phyloP scores from a whole-genome alignment of 2,888 invertebrate genomes.

The Prosapia bicincta region DNA sequence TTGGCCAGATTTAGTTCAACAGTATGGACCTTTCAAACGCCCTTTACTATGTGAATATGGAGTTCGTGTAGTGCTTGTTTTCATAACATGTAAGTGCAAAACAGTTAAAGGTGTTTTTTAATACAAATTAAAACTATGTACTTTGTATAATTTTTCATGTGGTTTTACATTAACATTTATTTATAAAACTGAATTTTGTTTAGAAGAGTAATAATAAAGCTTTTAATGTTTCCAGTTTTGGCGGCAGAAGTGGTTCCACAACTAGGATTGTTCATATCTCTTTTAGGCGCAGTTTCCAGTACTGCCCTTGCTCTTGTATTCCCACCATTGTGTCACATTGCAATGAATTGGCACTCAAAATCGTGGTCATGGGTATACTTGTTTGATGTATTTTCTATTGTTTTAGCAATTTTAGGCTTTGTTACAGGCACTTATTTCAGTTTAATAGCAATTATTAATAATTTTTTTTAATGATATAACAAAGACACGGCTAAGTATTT shows the following conservation, averaged over 20 bases:
- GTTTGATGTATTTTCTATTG: conserved; percentile 63
- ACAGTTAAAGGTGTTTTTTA: no score
- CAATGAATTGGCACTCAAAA: conserved; percentile 58
- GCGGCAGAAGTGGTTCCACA: conserved; percentile 84
- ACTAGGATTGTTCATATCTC: conserved; percentile 80
- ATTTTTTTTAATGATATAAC: background rate
- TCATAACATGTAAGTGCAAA: conserved; percentile 75
- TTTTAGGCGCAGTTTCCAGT: conserved; percentile 88
- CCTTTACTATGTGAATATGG: conserved; percentile 62
- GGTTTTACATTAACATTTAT: no score
- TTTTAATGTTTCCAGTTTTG: conserved; percentile 61
- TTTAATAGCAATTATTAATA: conserved; percentile 46
- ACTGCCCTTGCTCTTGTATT: conserved; percentile 83
- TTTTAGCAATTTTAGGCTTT: conserved; percentile 67
- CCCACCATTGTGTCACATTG: conserved; percentile 82
- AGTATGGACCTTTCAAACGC: conserved; percentile 54
- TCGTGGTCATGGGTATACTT: conserved; percentile 49
- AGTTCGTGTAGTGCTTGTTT: conserved; percentile 68
- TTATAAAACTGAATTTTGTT: no score
- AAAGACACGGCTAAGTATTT: no score
- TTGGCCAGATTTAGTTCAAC: conserved; percentile 65
- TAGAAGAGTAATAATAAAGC: no score
- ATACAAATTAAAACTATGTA: no score
- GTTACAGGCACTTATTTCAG: conserved; percentile 73
- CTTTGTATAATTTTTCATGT: no score